phyloP scores from a whole-genome alignment of 2,113 vertebrate genomes.

The Psittacara wagleri region DNA sequence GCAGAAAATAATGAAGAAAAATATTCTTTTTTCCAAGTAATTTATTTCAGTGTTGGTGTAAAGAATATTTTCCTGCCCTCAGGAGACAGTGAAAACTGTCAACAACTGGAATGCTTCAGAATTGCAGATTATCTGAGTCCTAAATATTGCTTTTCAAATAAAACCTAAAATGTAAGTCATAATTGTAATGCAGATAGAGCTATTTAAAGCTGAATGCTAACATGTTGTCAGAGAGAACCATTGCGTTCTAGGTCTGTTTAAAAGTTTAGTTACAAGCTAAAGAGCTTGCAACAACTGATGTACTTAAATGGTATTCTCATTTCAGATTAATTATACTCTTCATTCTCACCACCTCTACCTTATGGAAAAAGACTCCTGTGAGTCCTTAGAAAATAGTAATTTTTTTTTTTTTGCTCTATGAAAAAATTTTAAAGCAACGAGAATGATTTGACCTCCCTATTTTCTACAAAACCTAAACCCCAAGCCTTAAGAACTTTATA shows the following conservation, averaged over 20 bases:
- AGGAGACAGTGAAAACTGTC: background rate
- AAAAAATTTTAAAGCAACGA: background rate
- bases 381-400: background rate
- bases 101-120: background rate
- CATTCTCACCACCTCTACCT: background rate
- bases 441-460: background rate
- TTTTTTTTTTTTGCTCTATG: background rate
- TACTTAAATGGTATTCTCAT: background rate
- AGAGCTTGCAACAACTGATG: background rate
- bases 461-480: background rate
- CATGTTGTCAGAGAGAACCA: background rate
- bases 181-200: background rate
- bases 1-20: background rate
- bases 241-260: background rate
- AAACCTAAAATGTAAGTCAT: background rate
- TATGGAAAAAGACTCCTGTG: background rate
- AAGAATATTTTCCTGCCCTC: background rate
- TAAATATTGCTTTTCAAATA: conserved; percentile 10
- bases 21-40: background rate
- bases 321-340: background rate
- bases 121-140: background rate
- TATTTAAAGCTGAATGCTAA: background rate
- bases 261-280: background rate
- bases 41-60: background rate
- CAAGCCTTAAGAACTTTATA: background rate